Evolutionary conservation across 2,888 invertebrate genomes (phyloP).

Genomic region (Suillia variegata): DNA sequence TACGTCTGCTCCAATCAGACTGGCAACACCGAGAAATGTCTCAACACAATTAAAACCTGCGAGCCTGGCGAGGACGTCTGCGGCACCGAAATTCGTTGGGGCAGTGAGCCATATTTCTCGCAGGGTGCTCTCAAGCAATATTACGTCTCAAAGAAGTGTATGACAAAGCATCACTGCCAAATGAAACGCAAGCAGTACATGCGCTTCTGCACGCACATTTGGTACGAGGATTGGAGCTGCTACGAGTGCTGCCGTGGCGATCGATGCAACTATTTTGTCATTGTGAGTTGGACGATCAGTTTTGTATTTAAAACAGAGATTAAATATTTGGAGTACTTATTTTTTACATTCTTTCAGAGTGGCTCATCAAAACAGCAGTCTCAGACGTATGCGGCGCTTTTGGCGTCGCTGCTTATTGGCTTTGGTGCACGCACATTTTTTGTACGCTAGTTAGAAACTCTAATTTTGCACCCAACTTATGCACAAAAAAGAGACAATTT

Average conservation of each 20-base stretch:
- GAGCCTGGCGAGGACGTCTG: constrained; percentile 72
- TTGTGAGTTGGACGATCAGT: constrained; percentile 71
- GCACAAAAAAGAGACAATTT: too few relatives aligned
- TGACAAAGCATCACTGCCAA: constrained; percentile 80
- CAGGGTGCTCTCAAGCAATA: constrained; percentile 91
- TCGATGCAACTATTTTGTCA: constrained; percentile 91
- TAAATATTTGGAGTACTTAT: too few relatives aligned
- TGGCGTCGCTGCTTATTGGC: too few relatives aligned
- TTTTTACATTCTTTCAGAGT: constrained; percentile 33
- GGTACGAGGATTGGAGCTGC: constrained; percentile 97
- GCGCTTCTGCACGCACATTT: constrained; percentile 84
- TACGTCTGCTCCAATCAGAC: constrained; percentile 95
- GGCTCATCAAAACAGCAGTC: constrained; percentile 20
- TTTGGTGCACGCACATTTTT: too few relatives aligned
- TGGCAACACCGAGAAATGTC: constrained; percentile 89
- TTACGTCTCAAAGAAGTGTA: constrained; percentile 90
- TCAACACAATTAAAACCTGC: constrained; percentile 89
- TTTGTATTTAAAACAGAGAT: neutral
- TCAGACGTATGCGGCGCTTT: neutral
- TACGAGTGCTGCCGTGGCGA: constrained; percentile 96
- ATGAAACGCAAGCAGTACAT: constrained; percentile 72
- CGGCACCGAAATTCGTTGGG: constrained; percentile 89
- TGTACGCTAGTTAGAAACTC: too few relatives aligned
- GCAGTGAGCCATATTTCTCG: constrained; percentile 90
- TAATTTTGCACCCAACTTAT: too few relatives aligned